Evolutionary conservation across 2,888 invertebrate genomes (phyloP).

Genomic region (Gnatocerus cornutus): DNA sequence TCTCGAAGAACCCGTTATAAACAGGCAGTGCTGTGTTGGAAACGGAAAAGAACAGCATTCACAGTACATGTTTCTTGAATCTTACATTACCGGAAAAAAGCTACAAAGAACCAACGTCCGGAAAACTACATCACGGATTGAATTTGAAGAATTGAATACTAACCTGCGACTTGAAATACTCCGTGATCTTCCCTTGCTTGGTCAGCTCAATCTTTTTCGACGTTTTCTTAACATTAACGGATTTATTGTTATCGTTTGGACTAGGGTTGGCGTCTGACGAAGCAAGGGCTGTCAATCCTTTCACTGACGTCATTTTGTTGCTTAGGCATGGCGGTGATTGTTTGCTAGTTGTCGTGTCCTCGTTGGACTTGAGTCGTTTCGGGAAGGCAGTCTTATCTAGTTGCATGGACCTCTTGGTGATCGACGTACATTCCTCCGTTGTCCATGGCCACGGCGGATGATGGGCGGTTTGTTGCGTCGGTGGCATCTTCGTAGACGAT

Average conservation of each 20-base stretch:
- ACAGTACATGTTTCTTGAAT: too few species aligned
- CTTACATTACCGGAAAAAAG: too few species aligned
- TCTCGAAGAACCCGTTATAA: too few species aligned
- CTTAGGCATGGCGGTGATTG: slow-evolving; percentile 65
- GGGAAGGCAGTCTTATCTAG: slow-evolving; percentile 61
- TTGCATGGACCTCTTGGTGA: slow-evolving; percentile 55
- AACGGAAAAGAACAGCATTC: too few species aligned
- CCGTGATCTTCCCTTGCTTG: slow-evolving; percentile 85
- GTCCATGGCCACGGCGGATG: slow-evolving; percentile 65
- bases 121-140: too few species aligned
- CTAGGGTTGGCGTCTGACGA: slow-evolving; percentile 56
- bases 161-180: slow-evolving; percentile 89
- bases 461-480: slow-evolving; percentile 62
- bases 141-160: background rate
- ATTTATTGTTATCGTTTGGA: slow-evolving; percentile 51
- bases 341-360: slow-evolving; percentile 54
- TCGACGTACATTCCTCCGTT: slow-evolving; percentile 56
- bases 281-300: slow-evolving; percentile 40
- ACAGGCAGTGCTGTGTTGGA: too few species aligned
- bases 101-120: too few species aligned
- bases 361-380: slow-evolving; percentile 62
- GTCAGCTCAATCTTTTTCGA: slow-evolving; percentile 41
- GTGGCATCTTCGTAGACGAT: slow-evolving; percentile 66
- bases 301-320: slow-evolving; percentile 45
- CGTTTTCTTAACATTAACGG: slow-evolving; percentile 37